phyloP scores from a whole-genome alignment of 2,113 vertebrate genomes.

The Cyanoramphus novaezelandiae region DNA sequence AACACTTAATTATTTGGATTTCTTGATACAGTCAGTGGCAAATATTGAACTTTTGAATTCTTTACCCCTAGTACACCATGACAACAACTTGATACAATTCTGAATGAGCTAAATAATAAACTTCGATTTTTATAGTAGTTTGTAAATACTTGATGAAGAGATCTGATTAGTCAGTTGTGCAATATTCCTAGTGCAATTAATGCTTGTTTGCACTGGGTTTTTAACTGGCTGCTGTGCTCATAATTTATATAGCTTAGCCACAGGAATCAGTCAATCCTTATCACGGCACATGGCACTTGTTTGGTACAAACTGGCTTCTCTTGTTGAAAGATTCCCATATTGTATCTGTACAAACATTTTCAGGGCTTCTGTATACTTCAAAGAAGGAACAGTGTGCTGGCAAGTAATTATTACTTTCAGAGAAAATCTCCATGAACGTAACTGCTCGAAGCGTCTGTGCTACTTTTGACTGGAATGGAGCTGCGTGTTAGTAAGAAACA shows the following conservation, averaged over 20 bases:
- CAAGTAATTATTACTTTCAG: not conserved
- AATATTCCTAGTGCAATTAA: not conserved
- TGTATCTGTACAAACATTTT: not conserved
- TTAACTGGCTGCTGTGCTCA: not conserved
- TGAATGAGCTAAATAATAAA: not conserved
- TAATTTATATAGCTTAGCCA: not conserved
- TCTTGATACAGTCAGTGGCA: not conserved
- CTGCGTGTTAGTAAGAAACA: not conserved
- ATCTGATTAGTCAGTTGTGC: not conserved
- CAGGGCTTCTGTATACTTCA: not conserved
- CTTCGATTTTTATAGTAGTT: not conserved
- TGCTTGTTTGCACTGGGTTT: not conserved
- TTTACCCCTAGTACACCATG: not conserved
- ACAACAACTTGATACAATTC: not conserved
- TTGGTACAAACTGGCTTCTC: not conserved
- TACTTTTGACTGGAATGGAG: not conserved
- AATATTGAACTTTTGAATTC: not conserved
- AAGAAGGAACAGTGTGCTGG: not conserved
- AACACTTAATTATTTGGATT: not conserved
- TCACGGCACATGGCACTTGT: fast-evolving
- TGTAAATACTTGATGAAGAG: not conserved
- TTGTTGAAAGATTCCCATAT: not conserved
- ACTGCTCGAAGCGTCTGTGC: not conserved
- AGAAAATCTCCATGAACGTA: not conserved
- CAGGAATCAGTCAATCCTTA: not conserved